phyloP scores from a whole-genome alignment of 1,140 invertebrate species.

The Zaprionus africanus region DNA sequence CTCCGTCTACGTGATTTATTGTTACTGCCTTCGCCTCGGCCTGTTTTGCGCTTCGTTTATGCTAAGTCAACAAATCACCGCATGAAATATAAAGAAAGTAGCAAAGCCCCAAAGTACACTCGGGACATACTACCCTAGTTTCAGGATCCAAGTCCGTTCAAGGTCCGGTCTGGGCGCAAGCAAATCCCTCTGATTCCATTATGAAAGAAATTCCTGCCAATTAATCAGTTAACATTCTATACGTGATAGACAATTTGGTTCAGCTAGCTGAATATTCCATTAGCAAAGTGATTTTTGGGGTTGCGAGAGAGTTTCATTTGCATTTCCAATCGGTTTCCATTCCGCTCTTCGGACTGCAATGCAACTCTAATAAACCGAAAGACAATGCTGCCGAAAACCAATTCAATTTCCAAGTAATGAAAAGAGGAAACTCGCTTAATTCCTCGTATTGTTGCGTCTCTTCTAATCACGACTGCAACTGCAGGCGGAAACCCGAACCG shows the following conservation, averaged over 20 bases:
- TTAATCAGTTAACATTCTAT: constrained; percentile 5
- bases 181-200: not conserved
- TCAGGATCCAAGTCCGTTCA: not conserved
- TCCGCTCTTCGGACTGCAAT: not conserved
- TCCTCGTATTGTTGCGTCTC: constrained; percentile 71
- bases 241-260: not conserved
- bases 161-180: not conserved
- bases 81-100: constrained; percentile 66
- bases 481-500: constrained; percentile 23
- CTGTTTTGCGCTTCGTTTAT: constrained; percentile 46
- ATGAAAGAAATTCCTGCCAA: not conserved
- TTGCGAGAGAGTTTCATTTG: constrained; percentile 18
- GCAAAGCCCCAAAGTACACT: constrained; percentile 40
- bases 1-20: constrained; percentile 62
- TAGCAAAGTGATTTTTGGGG: not conserved
- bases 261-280: constrained; percentile 1
- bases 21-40: constrained; percentile 54
- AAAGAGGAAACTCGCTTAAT: constrained; percentile 77
- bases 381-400: constrained; percentile 57
- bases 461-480: constrained; percentile 61
- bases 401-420: constrained; percentile 76
- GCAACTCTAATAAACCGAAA: constrained; percentile 26
- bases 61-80: constrained; percentile 74
- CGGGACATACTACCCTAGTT: constrained; percentile 34
- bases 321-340: constrained; percentile 17